Conservation (phyloP, 2,113 vertebrate genomes). For the Phoenicopterus ruber region DNA sequence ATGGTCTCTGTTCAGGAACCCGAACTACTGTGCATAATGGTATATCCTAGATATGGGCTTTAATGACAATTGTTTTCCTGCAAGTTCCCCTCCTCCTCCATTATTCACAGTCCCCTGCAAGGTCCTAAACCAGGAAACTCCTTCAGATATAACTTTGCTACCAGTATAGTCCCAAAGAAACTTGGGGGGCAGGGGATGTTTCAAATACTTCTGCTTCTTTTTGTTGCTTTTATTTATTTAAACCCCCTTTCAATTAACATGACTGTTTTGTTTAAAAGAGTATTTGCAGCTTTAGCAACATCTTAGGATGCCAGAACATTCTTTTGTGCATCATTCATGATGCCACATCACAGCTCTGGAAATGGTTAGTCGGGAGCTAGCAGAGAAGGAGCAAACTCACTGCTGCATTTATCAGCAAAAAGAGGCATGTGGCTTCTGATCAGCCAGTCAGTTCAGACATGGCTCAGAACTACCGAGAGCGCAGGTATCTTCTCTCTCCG, state of each 20-base stretch:
- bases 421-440: fast-evolving
- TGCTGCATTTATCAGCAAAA: background rate
- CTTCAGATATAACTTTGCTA: background rate
- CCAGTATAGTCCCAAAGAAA: background rate
- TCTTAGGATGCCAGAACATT: slow-evolving; percentile 21
- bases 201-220: background rate
- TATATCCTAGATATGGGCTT: background rate
- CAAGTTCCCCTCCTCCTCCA: background rate
- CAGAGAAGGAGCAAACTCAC: background rate
- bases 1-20: background rate
- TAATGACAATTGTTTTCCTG: background rate
- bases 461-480: background rate
- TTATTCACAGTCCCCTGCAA: background rate
- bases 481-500: background rate
- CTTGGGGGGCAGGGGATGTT: background rate
- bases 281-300: background rate
- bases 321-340: background rate
- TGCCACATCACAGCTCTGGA: slow-evolving; percentile 36
- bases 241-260: background rate
- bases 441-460: background rate
- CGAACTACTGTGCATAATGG: background rate
- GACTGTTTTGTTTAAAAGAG: background rate
- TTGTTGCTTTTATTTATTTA: background rate
- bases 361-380: background rate
- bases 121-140: background rate